Evolutionary conservation across 2,113 vertebrate genomes (phyloP).

Genomic region (Tauraco erythrolophus): DNA sequence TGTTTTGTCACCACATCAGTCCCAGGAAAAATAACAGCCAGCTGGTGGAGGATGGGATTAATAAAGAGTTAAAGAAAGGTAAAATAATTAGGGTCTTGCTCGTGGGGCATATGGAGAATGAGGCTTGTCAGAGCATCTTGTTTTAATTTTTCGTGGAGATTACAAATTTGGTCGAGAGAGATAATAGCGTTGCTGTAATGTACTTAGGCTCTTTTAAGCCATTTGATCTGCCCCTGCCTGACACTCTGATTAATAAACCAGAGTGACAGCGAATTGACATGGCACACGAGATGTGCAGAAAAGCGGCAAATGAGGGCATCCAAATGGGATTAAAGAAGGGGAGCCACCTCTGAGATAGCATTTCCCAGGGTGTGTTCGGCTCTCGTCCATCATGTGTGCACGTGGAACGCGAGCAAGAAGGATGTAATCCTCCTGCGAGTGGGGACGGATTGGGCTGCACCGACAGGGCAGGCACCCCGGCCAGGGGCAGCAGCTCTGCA

Average conservation of each 20-base stretch:
- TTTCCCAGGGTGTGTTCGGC: neutral
- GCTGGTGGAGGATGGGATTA: neutral
- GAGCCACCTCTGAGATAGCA: neutral
- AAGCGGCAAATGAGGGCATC: neutral
- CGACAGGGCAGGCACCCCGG: rapidly evolving
- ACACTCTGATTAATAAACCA: conserved; percentile 57
- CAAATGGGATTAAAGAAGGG: neutral
- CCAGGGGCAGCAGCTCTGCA: neutral
- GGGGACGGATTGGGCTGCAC: neutral
- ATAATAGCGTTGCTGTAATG: conserved; percentile 43
- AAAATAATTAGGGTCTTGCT: conserved; percentile 50
- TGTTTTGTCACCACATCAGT: neutral
- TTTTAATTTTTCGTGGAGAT: conserved; percentile 57
- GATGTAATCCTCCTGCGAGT: rapidly evolving
- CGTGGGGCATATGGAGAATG: neutral
- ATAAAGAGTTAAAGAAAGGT: conserved; percentile 48
- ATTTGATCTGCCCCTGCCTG: conserved; percentile 62
- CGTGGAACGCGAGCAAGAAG: neutral
- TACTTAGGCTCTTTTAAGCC: conserved; percentile 50
- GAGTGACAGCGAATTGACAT: neutral
- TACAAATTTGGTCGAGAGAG: conserved; percentile 29
- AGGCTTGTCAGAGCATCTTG: conserved; percentile 26
- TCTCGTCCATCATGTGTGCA: neutral
- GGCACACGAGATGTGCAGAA: neutral
- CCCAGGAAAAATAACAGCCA: neutral